Conservation (phyloP, 2,888 invertebrate species). For the Galerucella nymphaeae region DNA sequence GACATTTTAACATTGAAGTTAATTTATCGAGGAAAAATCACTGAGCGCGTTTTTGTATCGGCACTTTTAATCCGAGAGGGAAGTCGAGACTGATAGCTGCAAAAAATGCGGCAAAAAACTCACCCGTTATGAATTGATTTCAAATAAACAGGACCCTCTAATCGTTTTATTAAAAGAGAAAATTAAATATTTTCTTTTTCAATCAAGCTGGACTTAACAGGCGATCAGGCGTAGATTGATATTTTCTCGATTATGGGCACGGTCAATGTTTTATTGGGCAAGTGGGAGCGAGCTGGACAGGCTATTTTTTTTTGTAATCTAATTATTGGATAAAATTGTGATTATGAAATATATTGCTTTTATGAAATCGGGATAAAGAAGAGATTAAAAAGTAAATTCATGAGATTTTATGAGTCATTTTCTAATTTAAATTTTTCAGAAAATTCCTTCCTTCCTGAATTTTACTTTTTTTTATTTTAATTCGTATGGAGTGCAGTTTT, state of each 20-base stretch:
- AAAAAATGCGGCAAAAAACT: slow-evolving; percentile 50
- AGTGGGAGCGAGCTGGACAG: slow-evolving; percentile 32
- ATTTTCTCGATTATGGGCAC: slow-evolving; percentile 24
- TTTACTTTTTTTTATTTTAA: neutral
- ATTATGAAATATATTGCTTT: slow-evolving; percentile 28
- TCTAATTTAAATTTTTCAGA: slow-evolving; percentile 12
- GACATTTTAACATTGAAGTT: no score
- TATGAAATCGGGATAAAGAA: slow-evolving; percentile 26
- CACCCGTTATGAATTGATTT: slow-evolving; percentile 51
- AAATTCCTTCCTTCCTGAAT: slow-evolving; percentile 3
- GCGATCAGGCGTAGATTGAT: slow-evolving; percentile 41
- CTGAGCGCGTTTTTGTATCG: slow-evolving; percentile 42
- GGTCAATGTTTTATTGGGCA: slow-evolving; percentile 35
- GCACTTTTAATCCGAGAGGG: slow-evolving; percentile 47
- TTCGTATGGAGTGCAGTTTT: neutral
- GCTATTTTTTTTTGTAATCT: slow-evolving; percentile 35
- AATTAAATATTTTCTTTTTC: slow-evolving; percentile 55
- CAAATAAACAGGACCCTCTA: slow-evolving; percentile 52
- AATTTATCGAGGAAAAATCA: slow-evolving; percentile 47
- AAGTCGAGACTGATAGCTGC: slow-evolving; percentile 46
- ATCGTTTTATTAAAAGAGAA: slow-evolving; percentile 54
- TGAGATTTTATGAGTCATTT: slow-evolving; percentile 17
- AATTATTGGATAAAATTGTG: slow-evolving; percentile 33
- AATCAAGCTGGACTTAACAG: slow-evolving; percentile 47
- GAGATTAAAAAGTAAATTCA: slow-evolving; percentile 30